Evolutionary conservation across 2,113 vertebrate species (phyloP).

Genomic region (Sarotherodon lohbergeri): DNA sequence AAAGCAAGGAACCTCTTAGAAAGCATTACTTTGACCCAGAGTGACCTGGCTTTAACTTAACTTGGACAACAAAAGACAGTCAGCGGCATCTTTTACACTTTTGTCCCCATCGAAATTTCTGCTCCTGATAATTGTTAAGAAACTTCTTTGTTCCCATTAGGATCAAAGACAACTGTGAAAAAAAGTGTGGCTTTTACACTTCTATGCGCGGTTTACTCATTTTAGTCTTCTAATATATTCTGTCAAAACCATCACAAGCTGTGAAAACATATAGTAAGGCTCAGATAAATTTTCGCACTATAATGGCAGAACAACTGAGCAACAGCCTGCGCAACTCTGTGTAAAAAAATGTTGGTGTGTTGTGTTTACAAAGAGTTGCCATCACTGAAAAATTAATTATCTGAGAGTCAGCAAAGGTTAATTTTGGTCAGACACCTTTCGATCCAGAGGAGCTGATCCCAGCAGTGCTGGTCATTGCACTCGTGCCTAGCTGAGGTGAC

Average conservation of each 20-base stretch:
- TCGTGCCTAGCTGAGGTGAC: conserved; percentile 79
- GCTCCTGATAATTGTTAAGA: neutral
- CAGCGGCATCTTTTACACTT: neutral
- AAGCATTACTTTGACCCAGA: conserved; percentile 48
- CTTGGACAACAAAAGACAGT: conserved; percentile 34
- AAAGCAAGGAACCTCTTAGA: conserved; percentile 39
- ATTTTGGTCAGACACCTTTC: conserved; percentile 91
- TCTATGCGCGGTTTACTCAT: neutral
- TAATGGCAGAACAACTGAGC: neutral
- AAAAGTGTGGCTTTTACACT: neutral
- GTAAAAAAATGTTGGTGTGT: neutral
- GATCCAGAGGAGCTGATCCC: conserved; percentile 85
- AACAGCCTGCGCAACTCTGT: neutral
- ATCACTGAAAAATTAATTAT: conserved; percentile 94
- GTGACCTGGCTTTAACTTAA: conserved; percentile 36
- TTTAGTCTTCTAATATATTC: neutral
- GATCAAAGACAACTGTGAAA: neutral
- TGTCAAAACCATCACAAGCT: neutral
- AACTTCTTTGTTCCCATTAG: neutral
- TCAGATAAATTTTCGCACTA: neutral
- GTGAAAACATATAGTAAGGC: neutral
- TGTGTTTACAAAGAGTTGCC: conserved; percentile 70
- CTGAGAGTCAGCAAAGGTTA: conserved; percentile 85
- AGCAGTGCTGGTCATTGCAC: conserved; percentile 72
- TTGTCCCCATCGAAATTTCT: neutral